phyloP scores from a whole-genome alignment of 2,113 vertebrate species.

The Prionailurus viverrinus region DNA sequence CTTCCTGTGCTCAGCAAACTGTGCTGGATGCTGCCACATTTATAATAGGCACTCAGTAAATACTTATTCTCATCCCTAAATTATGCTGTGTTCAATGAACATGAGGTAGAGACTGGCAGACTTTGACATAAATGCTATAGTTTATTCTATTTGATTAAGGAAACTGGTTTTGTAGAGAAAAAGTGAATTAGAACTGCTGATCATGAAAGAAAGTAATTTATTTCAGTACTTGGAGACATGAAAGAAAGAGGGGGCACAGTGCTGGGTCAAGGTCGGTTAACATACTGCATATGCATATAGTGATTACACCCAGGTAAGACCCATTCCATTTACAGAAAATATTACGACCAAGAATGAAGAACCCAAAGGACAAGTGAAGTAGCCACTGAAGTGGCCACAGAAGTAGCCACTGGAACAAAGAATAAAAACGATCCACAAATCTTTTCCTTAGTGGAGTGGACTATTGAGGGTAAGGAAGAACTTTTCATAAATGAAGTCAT shows the following conservation, averaged over 20 bases:
- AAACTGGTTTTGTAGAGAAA: not conserved
- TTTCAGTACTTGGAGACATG: not conserved
- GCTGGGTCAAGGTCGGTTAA: not conserved
- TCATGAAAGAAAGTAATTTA: not conserved
- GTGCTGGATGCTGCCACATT: not conserved
- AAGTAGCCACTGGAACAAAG: not conserved
- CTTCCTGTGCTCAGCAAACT: not conserved
- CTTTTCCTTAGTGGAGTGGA: not conserved
- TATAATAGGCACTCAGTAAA: not conserved
- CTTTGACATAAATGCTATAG: not conserved
- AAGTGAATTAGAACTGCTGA: not conserved
- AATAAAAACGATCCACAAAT: not conserved
- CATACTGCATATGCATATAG: not conserved
- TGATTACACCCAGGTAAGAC: not conserved
- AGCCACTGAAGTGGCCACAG: not conserved
- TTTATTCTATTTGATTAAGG: slow-evolving; percentile 17
- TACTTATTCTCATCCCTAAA: not conserved
- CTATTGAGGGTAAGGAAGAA: not conserved
- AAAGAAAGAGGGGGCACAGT: not conserved
- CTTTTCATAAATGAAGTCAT: not conserved
- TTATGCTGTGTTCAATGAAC: not conserved
- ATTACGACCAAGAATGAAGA: not conserved
- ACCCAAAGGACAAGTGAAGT: not conserved
- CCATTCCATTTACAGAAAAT: not conserved
- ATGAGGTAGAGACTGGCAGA: not conserved